Evolutionary conservation across 2,797 vertebrate genomes (phyloP).

Genomic region (Tympanoctomys barrerae): DNA sequence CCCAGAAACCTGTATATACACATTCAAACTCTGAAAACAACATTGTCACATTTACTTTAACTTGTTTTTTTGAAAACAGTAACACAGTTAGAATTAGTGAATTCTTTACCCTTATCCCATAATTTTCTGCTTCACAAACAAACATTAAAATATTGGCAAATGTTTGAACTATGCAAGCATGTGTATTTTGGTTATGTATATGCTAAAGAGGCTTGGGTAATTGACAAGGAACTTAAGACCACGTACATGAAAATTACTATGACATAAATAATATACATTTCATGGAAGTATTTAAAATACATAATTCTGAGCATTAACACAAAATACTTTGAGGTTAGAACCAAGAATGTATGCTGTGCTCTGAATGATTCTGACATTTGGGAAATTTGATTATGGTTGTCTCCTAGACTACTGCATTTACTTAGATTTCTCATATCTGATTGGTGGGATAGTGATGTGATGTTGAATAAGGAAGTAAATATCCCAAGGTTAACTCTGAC

Average conservation of each 20-base stretch:
- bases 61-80: background rate
- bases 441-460: background rate
- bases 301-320: background rate
- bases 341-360: background rate
- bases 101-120: background rate
- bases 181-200: slow-evolving; percentile 4
- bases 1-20: background rate
- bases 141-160: background rate
- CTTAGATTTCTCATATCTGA: slow-evolving; percentile 46
- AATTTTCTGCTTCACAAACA: background rate
- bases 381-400: slow-evolving; percentile 38
- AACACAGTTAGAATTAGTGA: background rate
- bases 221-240: background rate
- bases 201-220: background rate
- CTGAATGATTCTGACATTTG: background rate
- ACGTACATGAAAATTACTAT: slow-evolving; percentile 10
- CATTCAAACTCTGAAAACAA: slow-evolving; percentile 16
- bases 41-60: background rate
- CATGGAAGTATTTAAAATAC: background rate
- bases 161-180: background rate
- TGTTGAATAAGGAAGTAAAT: background rate
- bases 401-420: background rate
- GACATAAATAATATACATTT: background rate
- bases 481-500: background rate
- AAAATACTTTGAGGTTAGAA: background rate